Evolutionary conservation across 2,888 invertebrate species (phyloP).

Genomic region (Chymomyza fuscimana): DNA sequence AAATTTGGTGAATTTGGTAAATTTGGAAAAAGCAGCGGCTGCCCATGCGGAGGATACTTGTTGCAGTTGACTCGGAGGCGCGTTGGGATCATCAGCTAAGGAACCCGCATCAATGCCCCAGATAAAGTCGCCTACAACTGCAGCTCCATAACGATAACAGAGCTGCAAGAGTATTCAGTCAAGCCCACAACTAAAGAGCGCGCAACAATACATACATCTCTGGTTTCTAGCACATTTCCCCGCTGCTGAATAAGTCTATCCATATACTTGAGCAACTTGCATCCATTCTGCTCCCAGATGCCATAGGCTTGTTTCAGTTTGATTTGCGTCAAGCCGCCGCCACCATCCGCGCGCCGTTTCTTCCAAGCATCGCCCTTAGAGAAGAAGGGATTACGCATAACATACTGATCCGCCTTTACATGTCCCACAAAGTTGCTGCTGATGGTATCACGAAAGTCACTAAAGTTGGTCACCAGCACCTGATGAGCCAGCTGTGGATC

Average conservation of each 20-base stretch:
- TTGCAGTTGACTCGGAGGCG: constrained; percentile 40
- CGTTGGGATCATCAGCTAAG: constrained; percentile 35
- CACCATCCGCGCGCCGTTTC: constrained; percentile 78
- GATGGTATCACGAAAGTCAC: constrained; percentile 71
- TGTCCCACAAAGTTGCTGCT: constrained; percentile 52
- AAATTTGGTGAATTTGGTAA: constrained; percentile 44
- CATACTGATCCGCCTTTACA: constrained; percentile 50
- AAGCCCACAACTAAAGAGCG: not conserved
- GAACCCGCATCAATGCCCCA: constrained; percentile 75
- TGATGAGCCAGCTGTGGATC: constrained; percentile 78
- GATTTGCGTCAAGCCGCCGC: constrained; percentile 80
- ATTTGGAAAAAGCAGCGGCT: constrained; percentile 33
- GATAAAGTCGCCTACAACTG: constrained; percentile 66
- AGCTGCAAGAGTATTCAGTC: constrained; percentile 50
- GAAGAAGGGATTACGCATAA: constrained; percentile 56
- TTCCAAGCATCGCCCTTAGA: constrained; percentile 78
- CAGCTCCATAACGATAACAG: constrained; percentile 52
- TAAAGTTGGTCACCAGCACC: constrained; percentile 79
- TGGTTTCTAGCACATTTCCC: constrained; percentile 60
- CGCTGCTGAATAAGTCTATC: constrained; percentile 21
- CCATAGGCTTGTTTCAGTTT: constrained; percentile 75
- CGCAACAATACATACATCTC: constrained; percentile 58
- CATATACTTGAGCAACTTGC: constrained; percentile 50
- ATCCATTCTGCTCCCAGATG: constrained; percentile 60
- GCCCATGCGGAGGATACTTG: constrained; percentile 41